Base-by-base conservation (phyloP, 2,797 vertebrate genomes). In the Cetoscarus ocellatus region DNA sequence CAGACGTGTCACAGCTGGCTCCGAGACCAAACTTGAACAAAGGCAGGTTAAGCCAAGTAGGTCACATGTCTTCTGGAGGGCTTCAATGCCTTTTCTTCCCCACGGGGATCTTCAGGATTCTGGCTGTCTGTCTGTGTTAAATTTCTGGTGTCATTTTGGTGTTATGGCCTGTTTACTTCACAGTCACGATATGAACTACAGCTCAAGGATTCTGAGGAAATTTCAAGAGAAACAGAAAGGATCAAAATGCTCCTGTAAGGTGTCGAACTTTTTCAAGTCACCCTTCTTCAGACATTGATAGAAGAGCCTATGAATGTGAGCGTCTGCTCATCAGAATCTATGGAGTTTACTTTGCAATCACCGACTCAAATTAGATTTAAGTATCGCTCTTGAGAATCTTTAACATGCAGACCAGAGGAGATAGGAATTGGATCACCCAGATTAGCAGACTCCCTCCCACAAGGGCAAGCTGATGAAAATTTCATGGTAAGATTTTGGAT, bases 1-100 rank as follows among this genome's bases (percentile, higher is more conserved):
- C 85, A 91, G 86, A 92, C 73, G 57, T 82, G 83, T 91, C 90
- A 86, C 91, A 92, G 90, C 89, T 91, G 90, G 89, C 83, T 79
- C 75, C 27, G 58, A 88, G 88, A 92, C 81, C 77, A 73, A 80
- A 85, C 84, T 85, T 73, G 75, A 92, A 90, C 88, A 92, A 91
- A 91, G 83, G 87, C 89, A 88, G 76, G 80, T 83, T 88, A 86
- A 82, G 88, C 89, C 91, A 92, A 91, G 84, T 87, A 67, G 86
- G 86, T 92, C 75, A 84, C 77, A 80, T 67, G 63, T 82, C 75
- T 70, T 77, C 78, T 86, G 74, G 61, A 77, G 82, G 74, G 68
- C 75, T 65, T 75, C 68, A 58, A 35, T 67, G 54, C 19, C 11
- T 64, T 59, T 27, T n/a, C 3, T 14, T 5, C 56, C 79, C 70